A percentile compares a stretch with the other conserved stretches of the same genome.
These are phyloP conservation scores for Sylvilagus bachmani DNA, from an alignment of 2,113 vertebrate species.

Conservation along the genomic window DNA sequence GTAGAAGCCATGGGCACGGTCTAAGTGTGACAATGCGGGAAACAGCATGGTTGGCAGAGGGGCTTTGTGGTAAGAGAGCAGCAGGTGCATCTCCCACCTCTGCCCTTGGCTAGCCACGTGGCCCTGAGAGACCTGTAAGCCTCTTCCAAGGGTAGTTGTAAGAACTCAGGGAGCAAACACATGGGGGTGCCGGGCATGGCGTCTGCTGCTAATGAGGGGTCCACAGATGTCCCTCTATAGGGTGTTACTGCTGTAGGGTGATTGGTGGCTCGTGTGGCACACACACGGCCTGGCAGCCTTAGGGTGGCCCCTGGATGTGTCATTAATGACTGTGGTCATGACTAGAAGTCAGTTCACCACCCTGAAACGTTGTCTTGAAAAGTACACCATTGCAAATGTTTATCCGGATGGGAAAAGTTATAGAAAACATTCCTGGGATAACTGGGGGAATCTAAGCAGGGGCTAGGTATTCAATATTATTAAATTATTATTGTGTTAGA, in stretches of 20 bases:
- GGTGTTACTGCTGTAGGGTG: neutral
- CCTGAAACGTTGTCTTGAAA: slow-evolving; percentile 58
- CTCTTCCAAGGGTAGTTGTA: neutral
- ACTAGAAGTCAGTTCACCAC: slow-evolving; percentile 13
- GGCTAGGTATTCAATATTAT: neutral
- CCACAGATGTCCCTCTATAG: neutral
- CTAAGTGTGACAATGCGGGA: neutral
- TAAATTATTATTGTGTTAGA: neutral
- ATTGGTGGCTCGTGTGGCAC: neutral
- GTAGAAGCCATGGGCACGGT: neutral
- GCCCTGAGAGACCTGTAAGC: neutral
- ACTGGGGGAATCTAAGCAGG: neutral
- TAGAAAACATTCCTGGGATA: neutral
- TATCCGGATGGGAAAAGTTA: neutral
- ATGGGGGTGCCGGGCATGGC: neutral
- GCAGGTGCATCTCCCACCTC: neutral
- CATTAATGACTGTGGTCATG: neutral
- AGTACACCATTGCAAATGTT: slow-evolving; percentile 3
- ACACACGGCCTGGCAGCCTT: neutral
- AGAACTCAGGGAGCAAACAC: slow-evolving; percentile 32
- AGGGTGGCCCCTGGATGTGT: neutral
- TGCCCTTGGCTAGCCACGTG: neutral
- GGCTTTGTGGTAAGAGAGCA: neutral
- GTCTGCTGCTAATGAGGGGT: neutral
- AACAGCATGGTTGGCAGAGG: neutral